These are phyloP conservation scores for Drosophila austrosaltans DNA, from an alignment of 2,888 invertebrate species.

Conservation along the genomic window DNA sequence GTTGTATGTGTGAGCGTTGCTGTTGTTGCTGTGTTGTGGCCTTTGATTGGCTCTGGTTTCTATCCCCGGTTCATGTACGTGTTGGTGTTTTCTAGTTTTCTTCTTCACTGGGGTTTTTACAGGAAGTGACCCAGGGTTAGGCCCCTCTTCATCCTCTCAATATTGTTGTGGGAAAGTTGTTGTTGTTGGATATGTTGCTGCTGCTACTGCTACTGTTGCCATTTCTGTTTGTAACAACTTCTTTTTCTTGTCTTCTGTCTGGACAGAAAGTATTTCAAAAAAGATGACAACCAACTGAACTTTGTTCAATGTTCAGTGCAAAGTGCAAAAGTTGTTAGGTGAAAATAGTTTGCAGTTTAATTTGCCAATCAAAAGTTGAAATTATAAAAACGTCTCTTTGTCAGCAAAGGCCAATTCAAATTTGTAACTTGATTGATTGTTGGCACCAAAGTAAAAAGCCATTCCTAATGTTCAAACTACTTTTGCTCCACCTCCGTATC, in stretches of 20 bases:
- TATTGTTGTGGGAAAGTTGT: slow-evolving; percentile 64
- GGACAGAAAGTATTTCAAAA: slow-evolving; percentile 19
- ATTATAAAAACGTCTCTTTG: slow-evolving; percentile 36
- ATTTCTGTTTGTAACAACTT: slow-evolving; percentile 21
- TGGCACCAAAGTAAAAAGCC: not conserved
- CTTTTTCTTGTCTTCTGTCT: slow-evolving; percentile 11
- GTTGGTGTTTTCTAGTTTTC: slow-evolving; percentile 37
- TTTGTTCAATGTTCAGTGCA: slow-evolving; percentile 31
- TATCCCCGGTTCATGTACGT: slow-evolving; percentile 34
- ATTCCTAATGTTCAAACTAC: not conserved
- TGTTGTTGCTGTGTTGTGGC: slow-evolving; percentile 53
- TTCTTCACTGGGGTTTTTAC: slow-evolving; percentile 41
- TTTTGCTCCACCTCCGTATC: too few relatives aligned
- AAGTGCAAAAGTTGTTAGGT: slow-evolving; percentile 48
- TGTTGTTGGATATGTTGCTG: not conserved
- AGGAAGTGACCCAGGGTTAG: slow-evolving; percentile 50
- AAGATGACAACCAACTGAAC: slow-evolving; percentile 33
- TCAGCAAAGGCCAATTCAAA: slow-evolving; percentile 16
- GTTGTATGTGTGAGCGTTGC: not conserved
- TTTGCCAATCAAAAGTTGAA: slow-evolving; percentile 46
- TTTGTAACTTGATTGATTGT: slow-evolving; percentile 10
- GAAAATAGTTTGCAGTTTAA: slow-evolving; percentile 50
- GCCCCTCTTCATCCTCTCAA: not conserved
- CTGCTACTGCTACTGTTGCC: slow-evolving; percentile 19
- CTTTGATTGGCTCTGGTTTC: slow-evolving; percentile 63